Evolutionary conservation across 1,140 invertebrate genomes (phyloP).

Genomic region (Polypedilum vanderplanki): DNA sequence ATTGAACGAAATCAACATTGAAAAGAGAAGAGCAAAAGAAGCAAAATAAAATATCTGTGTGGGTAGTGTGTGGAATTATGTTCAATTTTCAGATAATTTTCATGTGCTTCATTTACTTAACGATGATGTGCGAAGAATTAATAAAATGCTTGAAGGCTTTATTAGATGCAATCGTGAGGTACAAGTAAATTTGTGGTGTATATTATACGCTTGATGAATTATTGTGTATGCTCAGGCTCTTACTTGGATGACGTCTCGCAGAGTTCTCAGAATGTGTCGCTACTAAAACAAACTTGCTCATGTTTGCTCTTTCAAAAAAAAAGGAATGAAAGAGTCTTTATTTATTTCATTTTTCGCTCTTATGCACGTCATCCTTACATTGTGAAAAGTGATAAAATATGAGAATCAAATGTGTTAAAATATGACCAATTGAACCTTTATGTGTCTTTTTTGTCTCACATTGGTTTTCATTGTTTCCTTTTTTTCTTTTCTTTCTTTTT

Average conservation of each 20-base stretch:
- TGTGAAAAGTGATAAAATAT: slow-evolving; percentile 7
- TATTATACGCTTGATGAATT: slow-evolving; percentile 21
- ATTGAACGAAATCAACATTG: too few species aligned
- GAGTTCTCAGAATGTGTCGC: slow-evolving; percentile 6
- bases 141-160: slow-evolving; percentile 29
- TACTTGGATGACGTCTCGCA: neutral
- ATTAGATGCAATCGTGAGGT: slow-evolving; percentile 15
- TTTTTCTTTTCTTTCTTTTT: neutral
- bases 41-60: slow-evolving; percentile 9
- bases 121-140: slow-evolving; percentile 24
- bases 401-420: slow-evolving; percentile 19
- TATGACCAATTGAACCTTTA: slow-evolving; percentile 12
- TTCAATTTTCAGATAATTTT: slow-evolving; percentile 28
- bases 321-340: too few species aligned
- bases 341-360: neutral
- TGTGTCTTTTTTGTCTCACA: neutral
- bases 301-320: neutral
- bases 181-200: slow-evolving; percentile 4
- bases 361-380: neutral
- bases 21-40: neutral
- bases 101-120: slow-evolving; percentile 20
- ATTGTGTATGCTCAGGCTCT: neutral
- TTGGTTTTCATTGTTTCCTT: neutral
- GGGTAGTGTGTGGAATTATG: slow-evolving; percentile 24
- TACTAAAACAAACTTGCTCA: slow-evolving; percentile 2